Conservation (phyloP, 2,113 vertebrate species). For the Equus przewalskii region DNA sequence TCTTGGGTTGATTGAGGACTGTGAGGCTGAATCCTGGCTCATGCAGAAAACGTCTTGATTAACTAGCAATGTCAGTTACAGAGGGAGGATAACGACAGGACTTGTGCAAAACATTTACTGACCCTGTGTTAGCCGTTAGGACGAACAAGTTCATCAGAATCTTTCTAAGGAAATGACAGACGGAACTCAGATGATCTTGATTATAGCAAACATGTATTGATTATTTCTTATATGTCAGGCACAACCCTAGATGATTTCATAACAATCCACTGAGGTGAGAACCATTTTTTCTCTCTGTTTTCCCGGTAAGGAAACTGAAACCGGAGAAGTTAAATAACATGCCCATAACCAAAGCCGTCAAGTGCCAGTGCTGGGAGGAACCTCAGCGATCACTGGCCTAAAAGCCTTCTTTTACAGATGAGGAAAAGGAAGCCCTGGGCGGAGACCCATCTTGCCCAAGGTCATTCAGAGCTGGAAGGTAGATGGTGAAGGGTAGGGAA, state of each 20-base stretch:
- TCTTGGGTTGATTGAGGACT: background rate
- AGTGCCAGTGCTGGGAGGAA: background rate
- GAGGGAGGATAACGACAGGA: background rate
- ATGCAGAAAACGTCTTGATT: background rate
- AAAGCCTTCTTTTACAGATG: background rate
- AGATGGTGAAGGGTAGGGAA: background rate
- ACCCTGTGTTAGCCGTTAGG: background rate
- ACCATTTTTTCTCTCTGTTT: constrained; percentile 37
- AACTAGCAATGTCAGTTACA: background rate
- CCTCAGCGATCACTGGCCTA: background rate
- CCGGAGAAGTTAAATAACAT: background rate
- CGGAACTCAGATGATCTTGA: background rate
- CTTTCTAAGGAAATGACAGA: background rate
- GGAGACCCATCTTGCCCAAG: background rate
- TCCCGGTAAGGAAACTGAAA: constrained; percentile 52
- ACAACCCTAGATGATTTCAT: constrained; percentile 19
- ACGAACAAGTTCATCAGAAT: background rate
- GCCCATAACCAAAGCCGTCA: background rate
- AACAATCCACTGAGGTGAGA: constrained; percentile 15
- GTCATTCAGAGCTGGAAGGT: background rate
- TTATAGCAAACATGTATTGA: background rate
- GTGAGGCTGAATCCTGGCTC: background rate
- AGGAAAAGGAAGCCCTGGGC: background rate
- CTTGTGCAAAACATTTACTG: background rate
- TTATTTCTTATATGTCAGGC: constrained; percentile 60